Base-by-base conservation (phyloP, 2,888 invertebrate genomes). In the Eledone cirrhosa region DNA sequence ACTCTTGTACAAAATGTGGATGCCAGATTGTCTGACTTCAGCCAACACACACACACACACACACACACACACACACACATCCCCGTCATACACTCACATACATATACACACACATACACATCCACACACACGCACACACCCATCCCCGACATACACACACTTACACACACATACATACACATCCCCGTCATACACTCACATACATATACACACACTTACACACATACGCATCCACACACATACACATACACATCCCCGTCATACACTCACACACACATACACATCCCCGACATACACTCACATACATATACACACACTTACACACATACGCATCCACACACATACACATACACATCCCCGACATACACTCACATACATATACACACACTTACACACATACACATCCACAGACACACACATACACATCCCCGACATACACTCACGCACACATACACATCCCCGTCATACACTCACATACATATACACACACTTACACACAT, bases 161-260 rank as follows among this genome's bases (percentile, higher is more conserved):
- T 48, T 27, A n/a, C 19, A 24, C 27, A 24, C 29, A 53, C 1
- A 48, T 53, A 48, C 22, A 48, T 24, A 47, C 7, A 27, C 48
- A 24, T 77, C 11, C 13, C 4, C 5, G 14, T 75, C 22, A 5
- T 3, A 7, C 27, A 31, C 41, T 4, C 5, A 27, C 63, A 31
- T n/a, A 27, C 63, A 5, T n/a, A 11, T 13, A 69, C 47, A 47
- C 69, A 67, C 33, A 53, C 59, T 59, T 53, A 31, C 53, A 59
- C 75, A 33, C 74, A 78, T 53, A 75, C 74, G 48, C 74, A 48
- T 74, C 24, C 74, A 27, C 74, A 47, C 74, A 48, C 74, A 29
- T 59, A 48, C 78, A 75, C 53, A 13, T 74, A 78, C 74, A 33
- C 59, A 75, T 74, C 27, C 65, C n/a, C n/a, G n/a, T n/a, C n/a